These are phyloP conservation scores for Cephus rjabovi DNA, from an alignment of 2,888 invertebrate species.

Conservation along the genomic window DNA sequence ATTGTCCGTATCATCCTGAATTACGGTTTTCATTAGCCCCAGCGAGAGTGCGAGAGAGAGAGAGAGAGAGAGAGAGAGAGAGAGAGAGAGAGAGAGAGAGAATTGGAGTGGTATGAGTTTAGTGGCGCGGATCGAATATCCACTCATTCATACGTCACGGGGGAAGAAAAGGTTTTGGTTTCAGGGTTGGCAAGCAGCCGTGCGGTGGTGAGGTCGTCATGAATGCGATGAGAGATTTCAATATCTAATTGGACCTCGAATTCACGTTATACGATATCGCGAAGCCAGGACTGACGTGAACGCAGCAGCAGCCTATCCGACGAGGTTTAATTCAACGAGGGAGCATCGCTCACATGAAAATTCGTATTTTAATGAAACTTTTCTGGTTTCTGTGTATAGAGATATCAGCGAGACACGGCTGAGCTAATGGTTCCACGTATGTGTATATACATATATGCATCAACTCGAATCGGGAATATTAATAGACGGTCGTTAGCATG, in stretches of 20 bases:
- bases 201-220: background rate
- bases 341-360: background rate
- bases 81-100: background rate
- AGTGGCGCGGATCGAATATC: too few relatives aligned
- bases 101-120: background rate
- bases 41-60: conserved; percentile 15
- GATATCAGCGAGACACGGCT: too few relatives aligned
- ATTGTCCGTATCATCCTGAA: conserved; percentile 49
- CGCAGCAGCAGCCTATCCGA: too few relatives aligned
- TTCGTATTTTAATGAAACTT: too few relatives aligned
- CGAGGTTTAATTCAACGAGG: background rate
- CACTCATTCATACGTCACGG: background rate
- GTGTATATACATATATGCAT: background rate
- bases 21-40: conserved; percentile 58
- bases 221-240: conserved; percentile 2
- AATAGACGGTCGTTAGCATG: conserved; percentile 46
- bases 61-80: background rate
- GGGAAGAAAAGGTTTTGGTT: conserved; percentile 1
- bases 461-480: conserved; percentile 37
- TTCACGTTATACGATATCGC: background rate
- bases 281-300: background rate
- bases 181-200: background rate
- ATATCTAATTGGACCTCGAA: conserved; percentile 5
- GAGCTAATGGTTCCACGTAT: background rate
- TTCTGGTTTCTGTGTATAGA: too few relatives aligned